phyloP scores from a whole-genome alignment of 30 jellyfish, hydroid and myxozoan species.

The Chrysaora quinquecirrha region DNA sequence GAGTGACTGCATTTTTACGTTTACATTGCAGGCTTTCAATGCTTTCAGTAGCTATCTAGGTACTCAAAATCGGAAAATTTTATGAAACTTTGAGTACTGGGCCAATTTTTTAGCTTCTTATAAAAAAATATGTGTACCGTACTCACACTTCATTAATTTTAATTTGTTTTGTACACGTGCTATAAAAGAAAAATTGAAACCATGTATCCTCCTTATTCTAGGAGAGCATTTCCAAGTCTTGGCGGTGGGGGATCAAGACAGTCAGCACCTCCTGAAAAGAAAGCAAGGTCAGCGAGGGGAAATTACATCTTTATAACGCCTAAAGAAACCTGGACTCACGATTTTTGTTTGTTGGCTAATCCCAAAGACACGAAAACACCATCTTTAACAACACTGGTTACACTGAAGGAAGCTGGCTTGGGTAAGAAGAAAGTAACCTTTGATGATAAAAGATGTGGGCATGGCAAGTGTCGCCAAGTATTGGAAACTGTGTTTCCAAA shows the following conservation, averaged over 20 bases:
- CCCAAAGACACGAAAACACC: constrained; percentile 21
- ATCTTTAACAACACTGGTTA: constrained; percentile 3
- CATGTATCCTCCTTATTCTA: not conserved
- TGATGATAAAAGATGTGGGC: constrained; percentile 23
- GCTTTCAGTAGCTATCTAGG: too few relatives aligned
- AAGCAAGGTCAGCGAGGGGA: not conserved
- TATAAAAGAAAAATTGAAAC: constrained; percentile 2
- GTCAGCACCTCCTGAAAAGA: constrained; percentile 21
- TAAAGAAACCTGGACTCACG: constrained; percentile 47
- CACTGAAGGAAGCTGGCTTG: constrained; percentile 28
- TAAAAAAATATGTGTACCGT: too few relatives aligned
- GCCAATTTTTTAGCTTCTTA: too few relatives aligned
- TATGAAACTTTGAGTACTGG: too few relatives aligned
- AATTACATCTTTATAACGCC: constrained; percentile 31
- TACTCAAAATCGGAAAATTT: too few relatives aligned
- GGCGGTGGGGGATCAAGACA: constrained; percentile 28
- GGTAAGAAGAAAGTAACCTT: constrained; percentile 16
- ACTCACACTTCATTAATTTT: not conserved
- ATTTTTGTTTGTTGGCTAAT: constrained; percentile 28
- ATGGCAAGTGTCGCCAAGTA: constrained; percentile 28
- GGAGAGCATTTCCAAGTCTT: constrained; percentile 44
- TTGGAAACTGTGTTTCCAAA: constrained; percentile 43
- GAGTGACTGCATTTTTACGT: not conserved
- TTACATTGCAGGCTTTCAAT: too few relatives aligned
- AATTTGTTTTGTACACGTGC: constrained; percentile 7